Evolutionary conservation across 2,888 invertebrate genomes (phyloP), one percentile per base, ranked within the genome.

Genomic region (Leptothorax acervorum): DNA sequence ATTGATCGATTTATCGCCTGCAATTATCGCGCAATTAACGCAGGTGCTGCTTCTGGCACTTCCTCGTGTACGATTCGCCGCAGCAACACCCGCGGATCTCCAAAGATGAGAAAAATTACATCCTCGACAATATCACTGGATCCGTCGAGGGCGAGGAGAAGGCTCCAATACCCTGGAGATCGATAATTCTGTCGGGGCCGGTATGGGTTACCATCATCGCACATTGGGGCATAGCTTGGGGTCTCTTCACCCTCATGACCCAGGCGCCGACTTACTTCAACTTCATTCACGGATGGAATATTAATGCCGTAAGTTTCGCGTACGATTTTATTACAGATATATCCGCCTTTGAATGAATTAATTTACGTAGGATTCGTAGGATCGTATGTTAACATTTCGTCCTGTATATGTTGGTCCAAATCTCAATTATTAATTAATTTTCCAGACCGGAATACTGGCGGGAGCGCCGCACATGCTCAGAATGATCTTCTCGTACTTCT

Each of bases 261-360:
- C 96, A 97, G 92, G 96, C 96, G 0, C 97, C 97, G 0, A 96
- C 96, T 0, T 97, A 97, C 91, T 96, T 97, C 91, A 96, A 96
- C 87, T 95, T 96, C 78, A 96, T 97, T 73, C 96, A 97, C 90
- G 96, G 97, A 66, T 97, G 96, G 96, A 95, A 96, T 90, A 96
- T 97, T 39, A 96, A 95, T 92, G 95, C 96, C 93, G 97, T 97
- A 95, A 75, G n/a, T 81, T 28, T 42, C 18, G 8, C 4, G 8
- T 42, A 39, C 39, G 42, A 73, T 9, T 9, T 42, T 42, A 42
- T 42, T 9, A 11, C 3, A 51, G 1, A 39, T 23, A 23, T 23
- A 23, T 74, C 9, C 9, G 3, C 3, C 8, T 45, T 1, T 15
- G 31, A 57, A 55, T 60, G 3, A 60, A 42, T 28, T 42, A 60